These are phyloP conservation scores for Coleophora deauratella DNA, from an alignment of 2,888 invertebrate genomes.

Conservation along the genomic window DNA sequence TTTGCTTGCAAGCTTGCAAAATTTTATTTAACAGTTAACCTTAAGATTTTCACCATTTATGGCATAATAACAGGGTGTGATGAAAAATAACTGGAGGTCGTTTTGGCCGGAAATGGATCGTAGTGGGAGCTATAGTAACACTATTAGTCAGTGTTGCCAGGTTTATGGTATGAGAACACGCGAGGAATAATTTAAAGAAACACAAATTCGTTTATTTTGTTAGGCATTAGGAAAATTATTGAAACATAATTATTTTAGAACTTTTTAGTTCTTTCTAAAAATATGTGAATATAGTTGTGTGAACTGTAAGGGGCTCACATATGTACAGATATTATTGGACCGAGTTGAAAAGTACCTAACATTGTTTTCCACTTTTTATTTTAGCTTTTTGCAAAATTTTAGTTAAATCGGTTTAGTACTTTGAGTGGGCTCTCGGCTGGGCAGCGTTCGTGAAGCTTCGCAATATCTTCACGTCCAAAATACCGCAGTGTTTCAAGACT, in stretches of 20 bases:
- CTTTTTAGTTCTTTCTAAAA: too few relatives aligned
- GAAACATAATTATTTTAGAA: too few relatives aligned
- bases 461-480: too few relatives aligned
- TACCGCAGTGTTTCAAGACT: too few relatives aligned
- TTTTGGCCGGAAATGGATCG: constrained; percentile 26
- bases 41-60: not conserved
- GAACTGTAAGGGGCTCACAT: too few relatives aligned
- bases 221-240: too few relatives aligned
- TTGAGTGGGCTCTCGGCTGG: not conserved
- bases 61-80: not conserved
- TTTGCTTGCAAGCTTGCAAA: too few relatives aligned
- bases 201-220: not conserved
- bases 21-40: not conserved
- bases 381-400: not conserved
- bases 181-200: constrained; percentile 15
- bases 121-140: constrained; percentile 37
- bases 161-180: constrained; percentile 33
- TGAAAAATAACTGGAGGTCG: constrained; percentile 31
- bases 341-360: too few relatives aligned
- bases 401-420: not conserved
- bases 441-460: too few relatives aligned
- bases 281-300: too few relatives aligned
- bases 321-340: too few relatives aligned
- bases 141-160: constrained; percentile 51
- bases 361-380: too few relatives aligned